Base-by-base conservation (phyloP, 37 sponge, comb jelly and placozoan species). In the Cliona cf. orientalis region DNA sequence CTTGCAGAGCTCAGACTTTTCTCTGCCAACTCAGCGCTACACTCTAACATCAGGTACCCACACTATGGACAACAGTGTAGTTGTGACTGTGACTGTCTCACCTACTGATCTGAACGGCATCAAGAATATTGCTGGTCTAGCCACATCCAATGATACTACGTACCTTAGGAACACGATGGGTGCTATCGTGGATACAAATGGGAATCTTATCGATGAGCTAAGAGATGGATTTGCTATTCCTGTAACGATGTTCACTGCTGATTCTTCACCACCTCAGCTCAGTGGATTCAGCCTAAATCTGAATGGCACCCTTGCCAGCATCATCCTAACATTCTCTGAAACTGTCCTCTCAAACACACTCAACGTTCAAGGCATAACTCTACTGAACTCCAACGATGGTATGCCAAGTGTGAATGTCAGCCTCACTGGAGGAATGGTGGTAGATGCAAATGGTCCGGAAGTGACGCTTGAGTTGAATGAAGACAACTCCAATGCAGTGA, bases 241-340 rank as follows among this genome's bases (percentile, higher is more conserved):
- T 34, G 94, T 85, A 17, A 55, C 45, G 19, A 72, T 35, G 25
- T 93, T 82, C 69, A 83, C 63, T 5, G 35, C 71, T 67, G 97
- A 96, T 81, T 62, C 64, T 11, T 57, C 75, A 32, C 74, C 69
- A 32, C 97, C 97, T 14, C 43, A 62, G 42, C 58, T 92, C 11
- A 42, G 29, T 41, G 63, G 53, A 7, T 96, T 93, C 43, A 39
- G 59, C 34, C 84, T 96, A 34, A 82, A 92, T 43, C 69, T 96
- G 58, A 88, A 94, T 72, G 70, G 66, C 25, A 88, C 55, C 40
- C 31, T 65, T 36, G 75, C 77, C 26, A 76, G 34, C 5, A 75
- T 96, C 39, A 41, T 83, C 34, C 89, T 96, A 0, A 90, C 87
- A 28, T 96, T 96, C 76, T 84, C 91, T 46, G 94, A 96, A 42